Base-by-base conservation (phyloP, 92 coral and sea anemone species). In the Bergia sp. region DNA sequence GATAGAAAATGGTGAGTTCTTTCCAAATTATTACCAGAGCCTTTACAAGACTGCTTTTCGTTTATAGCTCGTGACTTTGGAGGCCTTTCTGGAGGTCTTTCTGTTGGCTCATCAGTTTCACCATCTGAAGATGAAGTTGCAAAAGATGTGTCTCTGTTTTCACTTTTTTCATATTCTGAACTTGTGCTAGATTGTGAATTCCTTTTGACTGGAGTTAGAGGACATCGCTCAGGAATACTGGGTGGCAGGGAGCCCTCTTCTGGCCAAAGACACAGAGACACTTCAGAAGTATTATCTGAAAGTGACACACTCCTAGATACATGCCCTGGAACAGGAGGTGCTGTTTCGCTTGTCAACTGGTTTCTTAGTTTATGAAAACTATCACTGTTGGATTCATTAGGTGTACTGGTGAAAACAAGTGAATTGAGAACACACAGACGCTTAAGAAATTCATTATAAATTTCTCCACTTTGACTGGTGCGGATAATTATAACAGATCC, bases 191-290 rank as follows among this genome's bases (percentile, higher is more conserved):
- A 72, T 20, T 49, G 78, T 23, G 74, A 23, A 37, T 29, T 1
- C 21, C 87, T 36, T 49, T 42, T 50, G 9, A 43, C 21, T 84
- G 44, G 76, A 67, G 21, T 67, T 23, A 67, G 15, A 21, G 77
- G 87, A 58, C 87, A 84, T 84, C 87, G 64, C 36, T 71, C 47
- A 49, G 87, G 87, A 71, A 84, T 49, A 55, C 39, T 55, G 20
- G 87, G 87, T 38, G 80, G 80, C 10, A n/a, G 16, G 18, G 80
- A n/a, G 23, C 64, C 23, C 12, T 71, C 87, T 29, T 83, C 87
- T 41, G 18, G 29, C 3, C 41, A 20, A 21, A 21, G 9, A 41
- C 37, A 4, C 42, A 1, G 11, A 44, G 78, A 69, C 75, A 45
- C 44, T 0, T 4, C 65, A 45, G 61, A 69, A 67, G 36, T 20